These are phyloP conservation scores for Nicator chloris DNA, from an alignment of 2,113 vertebrate species.

Conservation along the genomic window DNA sequence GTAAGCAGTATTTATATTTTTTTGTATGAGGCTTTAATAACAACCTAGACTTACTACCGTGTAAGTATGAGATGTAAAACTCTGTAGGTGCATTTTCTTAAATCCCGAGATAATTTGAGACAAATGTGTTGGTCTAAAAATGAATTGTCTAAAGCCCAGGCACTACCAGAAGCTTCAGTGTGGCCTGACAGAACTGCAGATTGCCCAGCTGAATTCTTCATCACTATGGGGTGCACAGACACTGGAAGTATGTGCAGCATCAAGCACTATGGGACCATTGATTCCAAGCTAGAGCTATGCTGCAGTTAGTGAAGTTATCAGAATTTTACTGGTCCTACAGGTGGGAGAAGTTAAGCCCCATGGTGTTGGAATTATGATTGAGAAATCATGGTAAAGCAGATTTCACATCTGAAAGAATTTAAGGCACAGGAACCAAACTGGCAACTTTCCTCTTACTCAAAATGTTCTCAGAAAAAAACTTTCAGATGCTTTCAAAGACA, in stretches of 20 bases:
- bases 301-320: neutral
- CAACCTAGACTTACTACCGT: neutral
- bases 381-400: neutral
- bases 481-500: conserved; percentile 11
- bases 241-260: neutral
- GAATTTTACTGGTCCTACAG: neutral
- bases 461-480: neutral
- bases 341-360: neutral
- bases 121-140: neutral
- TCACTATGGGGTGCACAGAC: neutral
- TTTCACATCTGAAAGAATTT: conserved; percentile 18
- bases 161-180: neutral
- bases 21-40: neutral
- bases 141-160: neutral
- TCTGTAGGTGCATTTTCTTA: neutral
- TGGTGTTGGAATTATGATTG: neutral
- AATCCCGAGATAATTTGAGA: neutral
- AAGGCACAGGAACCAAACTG: neutral
- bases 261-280: neutral
- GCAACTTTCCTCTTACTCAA: neutral
- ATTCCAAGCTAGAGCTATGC: neutral
- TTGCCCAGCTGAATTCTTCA: neutral
- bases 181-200: neutral
- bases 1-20: neutral
- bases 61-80: neutral